phyloP scores from a whole-genome alignment of 2,797 vertebrate genomes.

The Lepilemur septentrionalis region DNA sequence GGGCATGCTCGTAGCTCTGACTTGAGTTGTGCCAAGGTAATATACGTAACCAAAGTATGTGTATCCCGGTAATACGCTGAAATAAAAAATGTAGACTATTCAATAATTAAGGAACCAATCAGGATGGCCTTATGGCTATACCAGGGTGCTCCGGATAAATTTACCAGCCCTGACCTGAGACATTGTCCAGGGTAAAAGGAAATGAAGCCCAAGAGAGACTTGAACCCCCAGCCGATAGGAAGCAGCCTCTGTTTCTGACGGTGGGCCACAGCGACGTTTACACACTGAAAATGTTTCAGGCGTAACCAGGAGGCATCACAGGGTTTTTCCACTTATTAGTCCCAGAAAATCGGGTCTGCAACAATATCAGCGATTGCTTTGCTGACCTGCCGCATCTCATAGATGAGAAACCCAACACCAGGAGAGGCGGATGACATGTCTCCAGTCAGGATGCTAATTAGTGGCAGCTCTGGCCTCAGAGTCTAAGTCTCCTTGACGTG shows the following conservation, averaged over 20 bases:
- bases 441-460: fast-evolving
- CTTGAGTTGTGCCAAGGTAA: no score
- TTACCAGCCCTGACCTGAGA: no score
- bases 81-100: no score
- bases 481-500: not conserved
- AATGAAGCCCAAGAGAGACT: not conserved
- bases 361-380: not conserved
- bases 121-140: fast-evolving
- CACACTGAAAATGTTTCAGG: not conserved
- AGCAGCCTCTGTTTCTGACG: not conserved
- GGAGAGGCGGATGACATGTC: fast-evolving
- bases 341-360: not conserved
- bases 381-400: not conserved
- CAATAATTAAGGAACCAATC: not conserved
- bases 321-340: not conserved
- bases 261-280: fast-evolving
- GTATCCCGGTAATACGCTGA: no score
- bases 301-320: fast-evolving
- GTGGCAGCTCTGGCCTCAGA: no score
- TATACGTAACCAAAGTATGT: no score
- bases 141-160: fast-evolving
- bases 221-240: not conserved
- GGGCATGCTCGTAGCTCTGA: no score
- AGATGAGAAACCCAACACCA: not conserved
- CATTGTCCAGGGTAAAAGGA: fast-evolving